Evolutionary conservation across 2,797 vertebrate species (phyloP), one percentile per base, ranked within the genome.

Genomic region (Garrulus glandarius): DNA sequence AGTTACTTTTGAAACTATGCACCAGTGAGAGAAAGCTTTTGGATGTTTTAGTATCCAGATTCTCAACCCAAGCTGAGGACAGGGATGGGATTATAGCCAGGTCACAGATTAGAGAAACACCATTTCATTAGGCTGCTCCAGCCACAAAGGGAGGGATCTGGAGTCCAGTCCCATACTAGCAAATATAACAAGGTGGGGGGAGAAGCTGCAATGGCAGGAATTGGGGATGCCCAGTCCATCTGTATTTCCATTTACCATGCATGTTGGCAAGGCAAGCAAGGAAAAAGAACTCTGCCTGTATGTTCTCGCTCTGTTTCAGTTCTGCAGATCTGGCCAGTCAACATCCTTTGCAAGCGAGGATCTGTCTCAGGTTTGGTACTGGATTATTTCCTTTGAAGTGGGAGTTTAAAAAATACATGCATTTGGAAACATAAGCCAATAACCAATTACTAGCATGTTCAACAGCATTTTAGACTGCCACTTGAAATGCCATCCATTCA

Each of bases 341-440:
- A 43, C 3, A 19, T 10, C 52, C 11, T 91, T 74, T 11, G 5
- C 15, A 74, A 70, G 10, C 0, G 0, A 46, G 9, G 24, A 34
- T 34, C 15, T 83, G 15, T 29, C 43, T 70, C 32, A 71, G 16
- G 13, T 71, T 59, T 47, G 10, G 13, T 47, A 23, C 11, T 65
- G 17, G 46, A 75, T 70, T 80, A 41, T 64, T 64, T 84, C 34
- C 13, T 64, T 75, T 56, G 32, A 79, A 71, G 21, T 39, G 1
- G 12, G 11, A 67, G 18, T 71, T 78, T 1, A 84, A 94, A 93
- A 60, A 36, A 43, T 15, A 41, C 14, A 47, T 34, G 21, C 5
- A 46, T 77, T 80, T 86, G 30, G 27, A 96, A 92, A 87, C 50
- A 67, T 17, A 92, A 87, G 20, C 20, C 70, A 84, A 76, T 46